These are phyloP conservation scores for Scalopus aquaticus DNA, from an alignment of 2,113 vertebrate species.

Conservation along the genomic window DNA sequence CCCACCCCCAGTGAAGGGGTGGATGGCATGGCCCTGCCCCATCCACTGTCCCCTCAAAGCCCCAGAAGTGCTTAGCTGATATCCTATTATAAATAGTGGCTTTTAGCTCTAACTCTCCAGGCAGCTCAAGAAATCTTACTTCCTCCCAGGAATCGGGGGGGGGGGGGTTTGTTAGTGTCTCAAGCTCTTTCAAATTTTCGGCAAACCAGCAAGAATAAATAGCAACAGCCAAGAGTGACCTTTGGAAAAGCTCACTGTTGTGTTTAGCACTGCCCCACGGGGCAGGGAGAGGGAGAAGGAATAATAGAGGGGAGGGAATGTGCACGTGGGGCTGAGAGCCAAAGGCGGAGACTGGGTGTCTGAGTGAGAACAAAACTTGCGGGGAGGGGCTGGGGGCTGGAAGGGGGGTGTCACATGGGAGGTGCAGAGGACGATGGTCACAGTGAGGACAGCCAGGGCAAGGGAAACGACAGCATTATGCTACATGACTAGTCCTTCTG, in stretches of 20 bases:
- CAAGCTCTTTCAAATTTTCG: not conserved
- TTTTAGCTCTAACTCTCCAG: not conserved
- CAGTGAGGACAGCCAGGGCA: not conserved
- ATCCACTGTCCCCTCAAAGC: not conserved
- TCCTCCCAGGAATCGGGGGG: not conserved
- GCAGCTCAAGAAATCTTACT: not conserved
- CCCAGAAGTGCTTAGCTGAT: not conserved
- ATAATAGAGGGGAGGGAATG: too few species aligned
- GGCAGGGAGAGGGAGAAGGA: not conserved
- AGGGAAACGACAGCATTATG: not conserved
- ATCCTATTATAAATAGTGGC: not conserved
- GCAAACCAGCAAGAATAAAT: constrained; percentile 5
- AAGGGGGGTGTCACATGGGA: not conserved
- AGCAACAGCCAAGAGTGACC: not conserved
- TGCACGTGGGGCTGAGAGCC: not conserved
- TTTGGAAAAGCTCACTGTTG: not conserved
- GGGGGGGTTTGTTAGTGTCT: not conserved
- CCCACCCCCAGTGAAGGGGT: not conserved
- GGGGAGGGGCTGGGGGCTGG: not conserved
- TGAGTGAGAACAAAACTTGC: not conserved
- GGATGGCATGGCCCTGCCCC: not conserved
- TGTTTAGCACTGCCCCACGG: not conserved
- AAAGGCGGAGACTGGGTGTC: not conserved
- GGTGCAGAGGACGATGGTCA: not conserved
- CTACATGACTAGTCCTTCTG: not conserved